Base-by-base conservation (phyloP, 2,797 vertebrate species). In the Chiroxiphia lanceolata region DNA sequence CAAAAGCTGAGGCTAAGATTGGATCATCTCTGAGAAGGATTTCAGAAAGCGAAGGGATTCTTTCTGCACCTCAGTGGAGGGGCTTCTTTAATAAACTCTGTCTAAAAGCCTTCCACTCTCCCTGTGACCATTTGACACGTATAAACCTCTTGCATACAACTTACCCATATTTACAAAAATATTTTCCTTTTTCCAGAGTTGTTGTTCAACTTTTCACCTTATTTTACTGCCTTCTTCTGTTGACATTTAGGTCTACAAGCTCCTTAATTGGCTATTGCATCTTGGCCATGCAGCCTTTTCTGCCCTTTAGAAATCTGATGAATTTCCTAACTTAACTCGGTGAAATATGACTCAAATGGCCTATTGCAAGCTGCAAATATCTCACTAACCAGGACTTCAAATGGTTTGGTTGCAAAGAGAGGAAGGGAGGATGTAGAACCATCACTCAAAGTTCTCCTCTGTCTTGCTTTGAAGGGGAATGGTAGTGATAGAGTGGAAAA, bases 401-500 rank as follows among this genome's bases (percentile, higher is more conserved):
- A 47, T 44, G 7, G 6, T 48, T 77, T 75, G 12, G 4, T 27
- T 75, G 61, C 59, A 89, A 77, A 83, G 12, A 64, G 15, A 90
- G 47, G 65, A 83, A 76, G n/a, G 15, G 56, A 92, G 61, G n/a
- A 59, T 51, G 22, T 25, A 61, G 47, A 91, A 44, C 7, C 15
- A 22, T 63, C 6, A 2, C n/a, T 74, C 21, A 72, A 33, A 50
- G 14, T 48, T 83, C 40, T 53, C 33, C 44, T 81, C 27, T 69
- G 5, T 15, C 25, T n/a, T 81, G 15, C 33, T 83, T 90, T 88
- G 70, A 68, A 91, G 57, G 8, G 13, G 11, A 79, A 48, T 40
- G 22, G 25, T 57, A 77, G 57, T 33, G 20, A 50, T 5, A n/a
- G 36, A 63, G 10, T 61, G 26, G 75, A 93, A 96, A 89, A 93